phyloP scores from a whole-genome alignment of 2,888 invertebrate species.

The Morinoia aosen region DNA sequence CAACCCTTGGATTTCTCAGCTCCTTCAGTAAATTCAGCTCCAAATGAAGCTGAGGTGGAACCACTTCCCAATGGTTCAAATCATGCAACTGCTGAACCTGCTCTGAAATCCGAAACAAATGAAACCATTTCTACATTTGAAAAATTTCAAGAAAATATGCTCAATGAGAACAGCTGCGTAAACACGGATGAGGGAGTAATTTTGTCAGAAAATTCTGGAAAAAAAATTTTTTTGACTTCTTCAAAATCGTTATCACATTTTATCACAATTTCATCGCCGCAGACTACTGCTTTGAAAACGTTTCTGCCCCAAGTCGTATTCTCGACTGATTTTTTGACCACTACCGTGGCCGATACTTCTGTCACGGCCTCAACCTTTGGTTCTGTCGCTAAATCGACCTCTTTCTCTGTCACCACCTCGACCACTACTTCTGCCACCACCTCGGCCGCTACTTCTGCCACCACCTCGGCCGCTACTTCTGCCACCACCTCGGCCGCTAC shows the following conservation, averaged over 20 bases:
- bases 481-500: neutral
- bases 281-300: neutral
- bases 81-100: neutral
- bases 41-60: neutral
- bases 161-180: too few relatives aligned
- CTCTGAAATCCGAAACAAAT: neutral
- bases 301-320: neutral
- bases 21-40: neutral
- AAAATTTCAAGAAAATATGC: neutral
- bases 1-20: neutral
- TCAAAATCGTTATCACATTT: neutral
- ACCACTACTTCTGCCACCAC: too few relatives aligned
- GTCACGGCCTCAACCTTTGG: too few relatives aligned
- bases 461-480: neutral
- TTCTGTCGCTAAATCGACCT: too few relatives aligned
- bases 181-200: too few relatives aligned
- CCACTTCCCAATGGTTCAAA: neutral
- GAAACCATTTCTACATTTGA: neutral
- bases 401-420: too few relatives aligned
- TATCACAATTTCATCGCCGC: neutral
- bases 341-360: too few relatives aligned
- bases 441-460: too few relatives aligned
- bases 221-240: neutral
- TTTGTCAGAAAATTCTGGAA: too few relatives aligned
- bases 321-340: too few relatives aligned